Percentiles rank a stretch among this genome's conserved stretches.
Conservation (phyloP, 2,113 vertebrate genomes). For the Myocastor coypus region DNA sequence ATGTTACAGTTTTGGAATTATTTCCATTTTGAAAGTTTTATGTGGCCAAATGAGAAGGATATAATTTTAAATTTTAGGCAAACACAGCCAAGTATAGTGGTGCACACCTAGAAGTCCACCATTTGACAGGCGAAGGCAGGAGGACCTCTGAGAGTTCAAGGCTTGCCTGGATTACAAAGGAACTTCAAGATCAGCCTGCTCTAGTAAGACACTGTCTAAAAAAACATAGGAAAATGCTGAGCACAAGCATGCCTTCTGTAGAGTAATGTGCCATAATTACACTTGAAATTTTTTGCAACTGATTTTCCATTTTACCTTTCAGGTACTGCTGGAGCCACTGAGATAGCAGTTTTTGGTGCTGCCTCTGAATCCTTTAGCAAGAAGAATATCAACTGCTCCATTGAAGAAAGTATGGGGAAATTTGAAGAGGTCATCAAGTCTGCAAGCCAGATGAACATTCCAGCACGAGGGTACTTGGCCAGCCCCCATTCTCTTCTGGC, state of each 20-base stretch:
- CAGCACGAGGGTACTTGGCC: constrained; percentile 93
- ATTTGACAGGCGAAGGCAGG: background rate
- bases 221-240: background rate
- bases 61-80: constrained; percentile 8
- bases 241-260: background rate
- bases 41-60: background rate
- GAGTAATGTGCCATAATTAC: background rate
- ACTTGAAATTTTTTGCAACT: background rate
- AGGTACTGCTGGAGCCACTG: constrained; percentile 95
- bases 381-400: constrained; percentile 96
- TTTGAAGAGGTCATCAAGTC: constrained; percentile 92
- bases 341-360: constrained; percentile 96
- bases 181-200: background rate
- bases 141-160: background rate
- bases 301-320: constrained; percentile 79
- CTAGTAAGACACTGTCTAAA: background rate
- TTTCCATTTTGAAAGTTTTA: constrained; percentile 8
- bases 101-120: background rate
- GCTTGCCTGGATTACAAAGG: background rate
- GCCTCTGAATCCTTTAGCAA: constrained; percentile 95
- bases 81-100: background rate
- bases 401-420: constrained; percentile 95
- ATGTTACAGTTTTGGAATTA: background rate
- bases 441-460: constrained; percentile 91
- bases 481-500: constrained; percentile 19